Percentiles rank a stretch among this genome's conserved stretches.
These are phyloP conservation scores for Drosophila triauraria DNA, from an alignment of 1,140 invertebrate genomes.

Conservation along the genomic window DNA sequence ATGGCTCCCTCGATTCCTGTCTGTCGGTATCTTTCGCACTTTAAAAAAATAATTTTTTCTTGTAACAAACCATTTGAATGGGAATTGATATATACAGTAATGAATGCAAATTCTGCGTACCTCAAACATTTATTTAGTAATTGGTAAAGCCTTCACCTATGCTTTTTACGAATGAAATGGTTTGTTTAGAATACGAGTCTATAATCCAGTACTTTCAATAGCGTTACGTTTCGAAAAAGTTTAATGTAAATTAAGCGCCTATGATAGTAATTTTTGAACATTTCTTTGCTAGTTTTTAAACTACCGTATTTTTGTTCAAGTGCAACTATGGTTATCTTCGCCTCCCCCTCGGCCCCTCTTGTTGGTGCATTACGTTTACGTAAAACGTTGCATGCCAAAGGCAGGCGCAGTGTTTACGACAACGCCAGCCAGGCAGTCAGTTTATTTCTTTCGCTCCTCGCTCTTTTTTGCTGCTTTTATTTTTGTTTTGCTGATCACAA, in stretches of 20 bases:
- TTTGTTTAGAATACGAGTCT: no score
- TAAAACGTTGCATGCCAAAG: constrained; percentile 64
- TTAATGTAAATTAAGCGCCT: no score
- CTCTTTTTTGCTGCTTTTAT: constrained; percentile 3
- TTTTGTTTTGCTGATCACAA: constrained; percentile 49
- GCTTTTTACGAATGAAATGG: neutral
- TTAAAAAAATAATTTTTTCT: neutral
- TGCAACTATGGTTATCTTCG: constrained; percentile 6
- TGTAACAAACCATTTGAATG: neutral
- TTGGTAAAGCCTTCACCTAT: neutral
- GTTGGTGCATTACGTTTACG: constrained; percentile 69
- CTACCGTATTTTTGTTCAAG: neutral
- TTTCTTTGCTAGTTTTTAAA: neutral
- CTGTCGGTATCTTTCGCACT: constrained; percentile 27
- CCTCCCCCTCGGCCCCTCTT: neutral
- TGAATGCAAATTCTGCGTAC: no score
- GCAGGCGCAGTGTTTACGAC: constrained; percentile 78
- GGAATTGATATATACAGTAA: no score
- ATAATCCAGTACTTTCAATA: neutral
- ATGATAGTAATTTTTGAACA: no score
- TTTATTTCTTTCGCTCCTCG: constrained; percentile 73
- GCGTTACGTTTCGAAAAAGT: no score
- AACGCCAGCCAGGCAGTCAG: constrained; percentile 67
- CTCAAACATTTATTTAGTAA: no score
- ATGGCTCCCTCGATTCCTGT: constrained; percentile 42